These are phyloP conservation scores for Trichopoda pennipes DNA, from an alignment of 2,888 invertebrate species.

Conservation along the genomic window DNA sequence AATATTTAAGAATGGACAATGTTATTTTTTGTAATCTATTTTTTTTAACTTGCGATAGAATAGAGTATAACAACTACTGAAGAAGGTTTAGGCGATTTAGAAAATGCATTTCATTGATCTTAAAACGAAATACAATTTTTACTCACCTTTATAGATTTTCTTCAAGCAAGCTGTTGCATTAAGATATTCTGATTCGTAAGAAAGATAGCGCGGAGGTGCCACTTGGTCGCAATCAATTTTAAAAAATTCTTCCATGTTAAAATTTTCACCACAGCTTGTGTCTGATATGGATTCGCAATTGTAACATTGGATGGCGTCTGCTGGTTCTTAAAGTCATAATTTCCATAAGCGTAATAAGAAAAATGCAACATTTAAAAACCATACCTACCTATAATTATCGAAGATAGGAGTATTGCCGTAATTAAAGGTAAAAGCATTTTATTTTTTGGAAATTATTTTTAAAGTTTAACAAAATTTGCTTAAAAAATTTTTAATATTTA, in stretches of 20 bases:
- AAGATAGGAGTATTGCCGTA: conserved; percentile 11
- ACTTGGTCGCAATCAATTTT: conserved; percentile 77
- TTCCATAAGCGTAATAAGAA: background rate
- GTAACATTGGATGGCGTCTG: conserved; percentile 78
- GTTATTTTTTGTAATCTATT: no score
- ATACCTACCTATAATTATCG: conserved; percentile 55
- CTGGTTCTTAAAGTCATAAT: conserved; percentile 66
- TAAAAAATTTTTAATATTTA: no score
- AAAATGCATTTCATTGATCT: no score
- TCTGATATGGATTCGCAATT: conserved; percentile 79
- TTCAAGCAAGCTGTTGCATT: conserved; percentile 79
- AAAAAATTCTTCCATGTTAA: conserved; percentile 75
- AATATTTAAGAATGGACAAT: no score
- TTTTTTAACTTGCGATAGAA: no score
- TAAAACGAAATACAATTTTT: background rate
- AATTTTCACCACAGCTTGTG: conserved; percentile 74
- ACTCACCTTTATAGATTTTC: conserved; percentile 76
- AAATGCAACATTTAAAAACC: background rate
- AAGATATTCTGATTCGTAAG: conserved; percentile 71
- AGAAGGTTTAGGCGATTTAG: no score
- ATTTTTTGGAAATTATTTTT: no score
- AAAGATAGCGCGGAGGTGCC: conserved; percentile 76
- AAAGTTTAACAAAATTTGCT: no score
- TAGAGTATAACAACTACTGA: no score
- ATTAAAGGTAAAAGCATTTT: conserved; percentile 35